Evolutionary conservation across 2,888 invertebrate species (phyloP).

Genomic region (Cryptocheilus praepositus): DNA sequence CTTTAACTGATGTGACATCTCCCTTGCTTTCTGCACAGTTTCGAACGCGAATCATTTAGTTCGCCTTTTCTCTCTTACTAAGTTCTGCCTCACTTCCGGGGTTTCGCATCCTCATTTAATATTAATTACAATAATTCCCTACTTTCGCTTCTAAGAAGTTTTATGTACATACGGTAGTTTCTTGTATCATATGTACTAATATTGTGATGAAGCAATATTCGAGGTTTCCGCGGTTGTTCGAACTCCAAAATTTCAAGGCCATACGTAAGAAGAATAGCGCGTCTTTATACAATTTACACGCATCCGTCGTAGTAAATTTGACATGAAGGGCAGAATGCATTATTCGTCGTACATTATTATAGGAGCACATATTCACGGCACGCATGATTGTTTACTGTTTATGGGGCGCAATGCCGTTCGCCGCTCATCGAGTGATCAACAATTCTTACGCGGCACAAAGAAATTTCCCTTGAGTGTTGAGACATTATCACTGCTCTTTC

Average conservation of each 20-base stretch:
- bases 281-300: conserved; percentile 26
- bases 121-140: conserved; percentile 33
- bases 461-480: no score
- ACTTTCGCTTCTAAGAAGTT: conserved; percentile 35
- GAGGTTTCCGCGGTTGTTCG: conserved; percentile 28
- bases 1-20: neutral
- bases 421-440: no score
- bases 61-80: neutral
- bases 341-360: no score
- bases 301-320: neutral
- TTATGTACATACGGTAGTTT: conserved; percentile 41
- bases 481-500: no score
- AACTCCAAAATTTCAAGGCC: conserved; percentile 46
- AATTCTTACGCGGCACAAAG: no score
- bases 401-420: no score
- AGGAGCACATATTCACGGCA: no score
- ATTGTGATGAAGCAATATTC: conserved; percentile 28
- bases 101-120: conserved; percentile 23
- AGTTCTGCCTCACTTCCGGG: neutral
- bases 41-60: neutral
- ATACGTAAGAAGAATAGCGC: conserved; percentile 45
- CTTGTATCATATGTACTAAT: conserved; percentile 30
- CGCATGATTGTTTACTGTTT: no score
- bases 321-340: no score
- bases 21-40: neutral